Percentiles rank a stretch among this genome's conserved stretches.
phyloP scores from a whole-genome alignment of 92 coral and sea anemone species.

The Parazoanthus swiftii region DNA sequence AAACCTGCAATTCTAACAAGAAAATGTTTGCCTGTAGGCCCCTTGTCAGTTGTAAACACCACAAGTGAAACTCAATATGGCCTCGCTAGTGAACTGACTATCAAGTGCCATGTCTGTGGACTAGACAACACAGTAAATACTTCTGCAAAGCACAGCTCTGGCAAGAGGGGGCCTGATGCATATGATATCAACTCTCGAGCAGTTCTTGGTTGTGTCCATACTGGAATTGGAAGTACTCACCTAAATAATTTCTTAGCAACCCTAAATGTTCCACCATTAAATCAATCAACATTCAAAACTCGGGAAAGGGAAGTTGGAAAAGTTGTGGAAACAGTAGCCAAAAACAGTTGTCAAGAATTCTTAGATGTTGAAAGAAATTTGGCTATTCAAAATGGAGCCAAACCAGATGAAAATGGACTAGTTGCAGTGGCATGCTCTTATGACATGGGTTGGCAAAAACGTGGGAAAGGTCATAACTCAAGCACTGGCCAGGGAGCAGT shows the following conservation, averaged over 20 bases:
- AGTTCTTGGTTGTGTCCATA: constrained; percentile 65
- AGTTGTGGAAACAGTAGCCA: constrained; percentile 37
- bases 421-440: constrained; percentile 37
- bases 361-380: constrained; percentile 31
- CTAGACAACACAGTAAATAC: constrained; percentile 51
- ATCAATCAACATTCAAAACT: constrained; percentile 34
- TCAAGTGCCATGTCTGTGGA: constrained; percentile 59
- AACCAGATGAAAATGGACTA: constrained; percentile 5
- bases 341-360: constrained; percentile 32
- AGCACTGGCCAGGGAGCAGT: constrained; percentile 56
- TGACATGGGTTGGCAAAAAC: constrained; percentile 56
- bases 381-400: constrained; percentile 37
- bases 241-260: constrained; percentile 36
- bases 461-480: constrained; percentile 49
- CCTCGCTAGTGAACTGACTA: constrained; percentile 52
- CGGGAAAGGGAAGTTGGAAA: constrained; percentile 45
- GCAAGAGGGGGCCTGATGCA: constrained; percentile 60
- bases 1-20: too few relatives aligned
- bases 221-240: constrained; percentile 50
- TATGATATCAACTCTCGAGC: constrained; percentile 63
- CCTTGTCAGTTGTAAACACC: neutral
- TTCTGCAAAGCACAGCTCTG: constrained; percentile 56
- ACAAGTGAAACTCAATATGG: constrained; percentile 51
- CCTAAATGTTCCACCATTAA: constrained; percentile 41
- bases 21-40: too few relatives aligned